Conservation (phyloP, 2,113 vertebrate genomes). For the Galemys pyrenaicus region DNA sequence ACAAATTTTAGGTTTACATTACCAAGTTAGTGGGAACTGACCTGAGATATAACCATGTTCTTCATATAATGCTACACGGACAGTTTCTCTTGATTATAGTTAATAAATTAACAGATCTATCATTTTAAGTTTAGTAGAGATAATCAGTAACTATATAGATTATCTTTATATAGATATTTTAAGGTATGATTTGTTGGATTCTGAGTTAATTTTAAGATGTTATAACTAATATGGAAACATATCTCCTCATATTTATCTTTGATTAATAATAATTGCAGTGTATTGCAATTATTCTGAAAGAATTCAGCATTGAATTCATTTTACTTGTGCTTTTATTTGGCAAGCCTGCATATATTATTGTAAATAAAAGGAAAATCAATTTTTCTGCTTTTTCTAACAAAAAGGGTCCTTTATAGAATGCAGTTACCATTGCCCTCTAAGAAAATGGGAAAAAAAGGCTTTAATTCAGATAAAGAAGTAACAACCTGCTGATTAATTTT, state of each 20-base stretch:
- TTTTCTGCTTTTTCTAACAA: slow-evolving; percentile 40
- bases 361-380: slow-evolving; percentile 72
- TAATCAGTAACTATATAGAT: background rate
- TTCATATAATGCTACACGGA: background rate
- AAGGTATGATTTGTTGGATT: background rate
- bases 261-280: slow-evolving; percentile 11
- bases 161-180: background rate
- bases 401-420: slow-evolving; percentile 20
- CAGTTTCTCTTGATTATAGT: background rate
- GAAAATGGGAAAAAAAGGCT: background rate
- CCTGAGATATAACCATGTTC: background rate
- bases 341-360: slow-evolving; percentile 52
- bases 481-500: slow-evolving; percentile 50
- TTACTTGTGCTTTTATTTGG: slow-evolving; percentile 55
- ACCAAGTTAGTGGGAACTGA: background rate
- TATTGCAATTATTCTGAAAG: slow-evolving; percentile 27
- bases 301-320: slow-evolving; percentile 16
- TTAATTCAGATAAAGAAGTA: slow-evolving; percentile 69
- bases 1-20: background rate
- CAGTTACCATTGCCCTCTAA: slow-evolving; percentile 58
- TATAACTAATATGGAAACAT: background rate
- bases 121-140: background rate
- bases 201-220: slow-evolving; percentile 31
- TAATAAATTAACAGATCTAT: background rate
- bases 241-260: background rate